Conservation (phyloP, 2,797 vertebrate genomes). For the Xenentodon cancila region DNA sequence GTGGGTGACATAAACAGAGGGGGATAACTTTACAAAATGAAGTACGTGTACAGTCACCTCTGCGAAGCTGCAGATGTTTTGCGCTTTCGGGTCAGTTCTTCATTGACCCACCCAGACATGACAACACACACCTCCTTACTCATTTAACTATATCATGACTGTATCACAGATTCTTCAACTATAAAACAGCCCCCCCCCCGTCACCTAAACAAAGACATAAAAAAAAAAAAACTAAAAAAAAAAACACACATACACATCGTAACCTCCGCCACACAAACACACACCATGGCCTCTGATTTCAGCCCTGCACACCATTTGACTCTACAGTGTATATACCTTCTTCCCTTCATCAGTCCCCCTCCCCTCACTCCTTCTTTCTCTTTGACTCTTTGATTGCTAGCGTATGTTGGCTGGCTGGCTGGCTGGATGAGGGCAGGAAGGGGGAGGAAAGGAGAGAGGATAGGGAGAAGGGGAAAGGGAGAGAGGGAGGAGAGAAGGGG, state of each 20-base stretch:
- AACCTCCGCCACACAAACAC: too few relatives aligned
- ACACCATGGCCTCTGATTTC: not conserved
- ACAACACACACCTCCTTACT: constrained; percentile 17
- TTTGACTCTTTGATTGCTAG: constrained; percentile 76
- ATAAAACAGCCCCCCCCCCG: not conserved
- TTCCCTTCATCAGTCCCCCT: constrained; percentile 25
- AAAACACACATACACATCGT: too few relatives aligned
- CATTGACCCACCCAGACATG: constrained; percentile 26
- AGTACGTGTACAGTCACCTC: constrained; percentile 8
- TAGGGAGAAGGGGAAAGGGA: constrained; percentile 7
- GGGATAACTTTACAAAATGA: constrained; percentile 20
- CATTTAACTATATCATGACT: not conserved
- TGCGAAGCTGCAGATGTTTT: constrained; percentile 37
- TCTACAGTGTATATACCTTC: constrained; percentile 44
- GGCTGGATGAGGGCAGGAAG: constrained; percentile 39
- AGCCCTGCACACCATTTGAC: constrained; percentile 29
- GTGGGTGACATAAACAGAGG: constrained; percentile 71
- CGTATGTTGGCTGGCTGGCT: constrained; percentile 74
- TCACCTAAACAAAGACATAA: too few relatives aligned
- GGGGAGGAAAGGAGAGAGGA: constrained; percentile 8
- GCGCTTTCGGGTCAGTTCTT: constrained; percentile 19
- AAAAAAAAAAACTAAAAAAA: too few relatives aligned
- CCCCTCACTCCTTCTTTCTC: constrained; percentile 49
- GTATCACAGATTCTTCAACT: not conserved
- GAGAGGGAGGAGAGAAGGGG: constrained; percentile 51